Base-by-base conservation (phyloP, 2,797 vertebrate species). In the Sylvia borin region DNA sequence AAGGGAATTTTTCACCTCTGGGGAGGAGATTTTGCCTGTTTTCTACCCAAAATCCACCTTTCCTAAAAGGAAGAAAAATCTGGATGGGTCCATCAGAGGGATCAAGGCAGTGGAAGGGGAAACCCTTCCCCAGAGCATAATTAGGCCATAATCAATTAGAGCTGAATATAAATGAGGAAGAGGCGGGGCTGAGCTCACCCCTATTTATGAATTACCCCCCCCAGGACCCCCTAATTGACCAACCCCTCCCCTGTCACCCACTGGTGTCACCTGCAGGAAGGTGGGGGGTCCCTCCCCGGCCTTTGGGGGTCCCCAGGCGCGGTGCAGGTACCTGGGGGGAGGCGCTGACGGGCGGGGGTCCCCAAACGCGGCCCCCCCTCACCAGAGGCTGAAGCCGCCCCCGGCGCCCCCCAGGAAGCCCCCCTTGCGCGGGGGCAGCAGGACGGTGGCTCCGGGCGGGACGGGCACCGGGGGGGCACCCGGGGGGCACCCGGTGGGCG, bases 171-270 rank as follows among this genome's bases (percentile, higher is more conserved):
- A 61, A 71, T 82, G 47, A 71, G 55, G 21, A 32, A 5, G 8
- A 38, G 66, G 55, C 2, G 1, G 57, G 67, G 38, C 66, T 14
- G 57, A 53, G 14, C 47, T 61, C 78, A 25, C 17, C 45, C 53
- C 53, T 17, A 2, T 29, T 58, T 15, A 43, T 58, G 19, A 58
- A 48, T 15, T 14, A 47, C 13, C 4, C n/a, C 25, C 31, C 24
- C 42, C 53, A 1, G 42, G 22, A 4, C 9, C 22, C 61, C n/a
- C 34, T 18, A 21, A 4, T 1, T 7, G 4, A 27, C 43, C 34
- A 27, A 21, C 22, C 62, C 62, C 40, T 31, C n/a, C 61, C 40
- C 61, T 7, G 4, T 21, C 76, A 66, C 40, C 62, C 42, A 7
- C 51, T 9, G 7, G 40, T 48, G 64, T 79, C 76, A 48, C 76